These are phyloP conservation scores for Albula glossodonta DNA, from an alignment of 2,113 vertebrate genomes.

Conservation along the genomic window DNA sequence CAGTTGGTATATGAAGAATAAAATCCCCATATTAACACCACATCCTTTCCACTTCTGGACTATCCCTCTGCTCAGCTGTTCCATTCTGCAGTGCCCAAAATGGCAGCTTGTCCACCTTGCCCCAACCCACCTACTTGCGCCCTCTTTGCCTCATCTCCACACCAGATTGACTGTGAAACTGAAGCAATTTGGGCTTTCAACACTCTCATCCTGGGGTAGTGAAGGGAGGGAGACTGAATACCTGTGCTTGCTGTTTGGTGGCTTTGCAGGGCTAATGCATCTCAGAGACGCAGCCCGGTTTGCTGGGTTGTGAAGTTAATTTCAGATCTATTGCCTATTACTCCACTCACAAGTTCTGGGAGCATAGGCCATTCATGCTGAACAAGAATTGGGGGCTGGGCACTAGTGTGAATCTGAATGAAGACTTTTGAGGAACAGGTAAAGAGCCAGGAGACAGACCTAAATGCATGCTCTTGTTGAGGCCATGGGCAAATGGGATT, in stretches of 20 bases:
- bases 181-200: neutral
- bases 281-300: slow-evolving; percentile 39
- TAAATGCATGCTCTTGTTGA: neutral
- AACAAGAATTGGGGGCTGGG: slow-evolving; percentile 33
- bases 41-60: neutral
- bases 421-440: slow-evolving; percentile 53
- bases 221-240: slow-evolving; percentile 1
- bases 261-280: slow-evolving; percentile 25
- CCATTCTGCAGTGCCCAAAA: too few relatives aligned
- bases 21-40: too few relatives aligned
- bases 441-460: slow-evolving; percentile 28
- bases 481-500: neutral
- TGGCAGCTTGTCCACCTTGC: too few relatives aligned
- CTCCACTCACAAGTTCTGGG: slow-evolving; percentile 45
- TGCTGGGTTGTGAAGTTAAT: slow-evolving; percentile 30
- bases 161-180: neutral
- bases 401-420: slow-evolving; percentile 44
- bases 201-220: too few relatives aligned
- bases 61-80: neutral
- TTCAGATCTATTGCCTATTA: slow-evolving; percentile 35
- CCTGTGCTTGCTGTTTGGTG: slow-evolving; percentile 33
- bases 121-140: too few relatives aligned
- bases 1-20: too few relatives aligned
- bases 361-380: slow-evolving; percentile 36
- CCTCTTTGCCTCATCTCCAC: neutral